These are phyloP conservation scores for Phaedon cochleariae DNA, from an alignment of 2,888 invertebrate species.

Conservation along the genomic window DNA sequence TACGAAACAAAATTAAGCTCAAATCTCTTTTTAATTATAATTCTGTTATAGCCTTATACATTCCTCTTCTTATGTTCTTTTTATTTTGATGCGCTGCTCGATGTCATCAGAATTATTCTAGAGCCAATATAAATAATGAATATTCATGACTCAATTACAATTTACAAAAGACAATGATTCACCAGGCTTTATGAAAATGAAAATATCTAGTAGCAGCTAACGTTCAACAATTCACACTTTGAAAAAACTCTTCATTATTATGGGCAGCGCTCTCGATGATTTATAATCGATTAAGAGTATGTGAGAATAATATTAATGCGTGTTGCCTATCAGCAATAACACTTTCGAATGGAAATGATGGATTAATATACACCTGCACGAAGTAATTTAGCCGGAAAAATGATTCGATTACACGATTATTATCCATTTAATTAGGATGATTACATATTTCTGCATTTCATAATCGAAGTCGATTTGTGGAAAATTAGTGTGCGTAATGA, in stretches of 20 bases:
- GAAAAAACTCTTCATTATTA: background rate
- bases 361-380: constrained; percentile 24
- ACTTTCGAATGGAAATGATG: constrained; percentile 24
- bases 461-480: constrained; percentile 9
- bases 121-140: too few species aligned
- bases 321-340: constrained; percentile 18
- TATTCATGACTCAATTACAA: background rate
- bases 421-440: constrained; percentile 15
- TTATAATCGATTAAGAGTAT: constrained; percentile 7
- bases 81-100: background rate
- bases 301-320: constrained; percentile 25
- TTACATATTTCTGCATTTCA: constrained; percentile 16
- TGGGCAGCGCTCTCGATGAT: constrained; percentile 9
- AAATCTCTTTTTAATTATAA: too few species aligned
- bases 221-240: background rate
- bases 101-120: background rate
- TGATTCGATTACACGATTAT: constrained; percentile 29
- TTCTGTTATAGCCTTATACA: too few species aligned
- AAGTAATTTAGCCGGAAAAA: constrained; percentile 21
- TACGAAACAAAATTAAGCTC: too few species aligned
- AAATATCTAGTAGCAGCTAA: background rate
- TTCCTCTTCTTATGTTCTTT: too few species aligned
- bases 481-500: background rate
- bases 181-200: background rate
- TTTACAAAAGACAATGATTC: background rate